phyloP scores from a whole-genome alignment of 2,113 vertebrate species.

The Jacana jacana region DNA sequence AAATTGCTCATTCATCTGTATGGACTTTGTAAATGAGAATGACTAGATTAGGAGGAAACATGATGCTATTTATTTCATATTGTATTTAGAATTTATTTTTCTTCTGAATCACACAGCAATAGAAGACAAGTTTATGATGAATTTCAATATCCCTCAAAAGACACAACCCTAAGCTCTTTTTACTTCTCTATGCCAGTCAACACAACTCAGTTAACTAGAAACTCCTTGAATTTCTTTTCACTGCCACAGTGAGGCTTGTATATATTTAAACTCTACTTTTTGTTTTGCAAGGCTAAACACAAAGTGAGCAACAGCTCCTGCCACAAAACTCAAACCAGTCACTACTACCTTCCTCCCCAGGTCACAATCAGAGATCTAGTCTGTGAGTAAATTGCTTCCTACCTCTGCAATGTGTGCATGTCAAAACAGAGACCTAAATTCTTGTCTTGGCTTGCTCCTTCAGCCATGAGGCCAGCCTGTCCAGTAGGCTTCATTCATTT shows the following conservation, averaged over 20 bases:
- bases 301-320: not conserved
- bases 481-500: not conserved
- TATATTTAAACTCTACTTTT: not conserved
- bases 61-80: not conserved
- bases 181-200: not conserved
- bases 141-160: not conserved
- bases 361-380: not conserved
- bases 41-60: not conserved
- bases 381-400: not conserved
- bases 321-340: not conserved
- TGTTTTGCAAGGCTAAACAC: not conserved
- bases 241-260: not conserved
- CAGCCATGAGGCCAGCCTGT: not conserved
- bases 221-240: not conserved
- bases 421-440: not conserved
- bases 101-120: not conserved
- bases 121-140: not conserved
- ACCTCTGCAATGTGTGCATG: fast-evolving
- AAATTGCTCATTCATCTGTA: conserved; percentile 22
- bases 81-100: not conserved
- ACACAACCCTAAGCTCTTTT: not conserved
- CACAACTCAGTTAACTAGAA: not conserved
- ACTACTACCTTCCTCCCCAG: not conserved
- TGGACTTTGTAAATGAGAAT: conserved; percentile 11
- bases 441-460: not conserved